Percentiles rank a stretch among this genome's conserved stretches.
Evolutionary conservation across 2,113 vertebrate species (phyloP).

Genomic region (Chitala chitala): DNA sequence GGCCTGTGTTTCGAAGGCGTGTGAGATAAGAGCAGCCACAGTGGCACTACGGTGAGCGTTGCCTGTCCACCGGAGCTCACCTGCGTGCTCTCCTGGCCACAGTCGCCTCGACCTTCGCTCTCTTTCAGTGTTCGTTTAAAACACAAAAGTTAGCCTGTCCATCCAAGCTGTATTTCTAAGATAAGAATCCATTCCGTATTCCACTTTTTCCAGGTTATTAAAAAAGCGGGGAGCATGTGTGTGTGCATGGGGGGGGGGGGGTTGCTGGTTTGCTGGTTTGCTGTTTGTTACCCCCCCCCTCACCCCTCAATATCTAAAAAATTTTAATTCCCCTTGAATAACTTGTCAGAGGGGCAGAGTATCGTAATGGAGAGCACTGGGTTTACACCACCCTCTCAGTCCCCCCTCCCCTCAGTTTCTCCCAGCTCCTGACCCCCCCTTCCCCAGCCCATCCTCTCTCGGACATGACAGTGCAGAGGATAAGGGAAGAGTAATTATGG

Average conservation of each 20-base stretch:
- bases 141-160: conserved; percentile 43
- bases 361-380: conserved; percentile 75
- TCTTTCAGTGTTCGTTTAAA: conserved; percentile 37
- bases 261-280: conserved; percentile 1
- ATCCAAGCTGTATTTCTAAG: conserved; percentile 27
- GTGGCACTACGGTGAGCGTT: too few species aligned
- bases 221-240: conserved; percentile 28
- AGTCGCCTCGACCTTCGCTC: conserved; percentile 13
- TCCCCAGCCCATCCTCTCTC: conserved; percentile 28
- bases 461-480: conserved; percentile 96
- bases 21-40: not conserved
- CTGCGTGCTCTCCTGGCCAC: not conserved
- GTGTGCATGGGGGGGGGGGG: not conserved
- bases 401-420: conserved; percentile 57
- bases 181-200: conserved; percentile 46
- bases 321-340: conserved; percentile 66
- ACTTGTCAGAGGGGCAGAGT: conserved; percentile 76
- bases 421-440: not conserved
- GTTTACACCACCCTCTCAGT: conserved; percentile 29
- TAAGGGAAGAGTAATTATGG: conserved; percentile 99
- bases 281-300: conserved; percentile 54
- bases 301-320: conserved; percentile 77
- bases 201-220: conserved; percentile 26
- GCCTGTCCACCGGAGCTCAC: conserved; percentile 13
- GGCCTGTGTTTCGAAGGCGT: too few species aligned